Evolutionary conservation across 2,797 vertebrate genomes (phyloP), one percentile per base, ranked within the genome.

Genomic region (Numenius phaeopus): DNA sequence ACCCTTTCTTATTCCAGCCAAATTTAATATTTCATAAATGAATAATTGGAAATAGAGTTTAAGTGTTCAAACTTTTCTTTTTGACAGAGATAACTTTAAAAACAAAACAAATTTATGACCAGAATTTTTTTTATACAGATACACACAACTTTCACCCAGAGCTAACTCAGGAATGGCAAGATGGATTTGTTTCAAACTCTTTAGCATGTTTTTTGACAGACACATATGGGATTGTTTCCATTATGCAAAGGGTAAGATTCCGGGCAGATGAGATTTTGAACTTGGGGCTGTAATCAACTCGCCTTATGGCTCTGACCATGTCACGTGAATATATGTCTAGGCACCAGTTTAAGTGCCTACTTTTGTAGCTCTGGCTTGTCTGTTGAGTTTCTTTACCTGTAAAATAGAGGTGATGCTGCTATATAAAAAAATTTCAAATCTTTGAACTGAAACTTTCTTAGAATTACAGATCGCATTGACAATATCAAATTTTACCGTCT

Each of bases 121-220:
- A 62, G 65, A 92, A 65, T 81, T 93, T 78, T 84, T 66, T 90
- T 83, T 52, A 7, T 66, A 57, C 14, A 78, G 52, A 69, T 66
- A 57, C 26, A 42, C 29, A 70, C 30, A 76, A 77, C 49, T 93
- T 94, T 85, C 71, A 90, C 71, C 52, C 83, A 46, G 81, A 95
- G 23, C 52, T 92, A 83, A 26, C 55, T 96, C 64, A n/a, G 75
- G 66, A 95, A 81, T 72, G 65, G 71, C 81, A 89, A 66, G 34
- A 96, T 92, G 90, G 86, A 92, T 89, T 78, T 91, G 49, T 70
- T 93, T 95, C 90, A 93, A 92, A 54, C 57, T 92, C 73, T 77
- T 65, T 73, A 87, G 46, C 58, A 46, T 0, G 3, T 6, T 92
- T 93, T 75, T 85, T 94, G 95, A 89, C 83, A 94, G 84, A 92